Evolutionary conservation across 2,888 invertebrate genomes (phyloP), one percentile per base, ranked within the genome.

Genomic region (Tholera decimalis): DNA sequence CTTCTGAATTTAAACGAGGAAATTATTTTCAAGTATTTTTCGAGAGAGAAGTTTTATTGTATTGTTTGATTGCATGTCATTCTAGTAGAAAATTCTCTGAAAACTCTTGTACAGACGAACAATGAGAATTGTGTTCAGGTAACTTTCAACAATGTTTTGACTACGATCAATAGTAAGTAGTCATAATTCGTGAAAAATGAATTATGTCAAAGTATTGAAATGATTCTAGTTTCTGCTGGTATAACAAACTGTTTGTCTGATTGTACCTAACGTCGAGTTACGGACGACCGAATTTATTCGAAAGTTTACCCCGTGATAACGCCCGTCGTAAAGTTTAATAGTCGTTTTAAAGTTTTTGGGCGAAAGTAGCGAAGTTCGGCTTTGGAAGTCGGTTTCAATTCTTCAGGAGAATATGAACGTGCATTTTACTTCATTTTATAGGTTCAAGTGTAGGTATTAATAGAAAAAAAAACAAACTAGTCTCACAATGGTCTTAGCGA

Each of bases 21-120:
- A 89, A 95, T 95, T 95, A 95, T 95, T 94, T 93, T 94, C 90
- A 94, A 95, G 94, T 93, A 95, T 94, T 95, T 95, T 95, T 94
- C 90, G 91, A 89, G 84, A 91, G 90, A 93, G 92, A 94, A 94
- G 91, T 94, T 95, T 95, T 94, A 95, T 95, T 95, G 94, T 95
- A 95, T 94, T 95, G 93, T 95, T 95, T 95, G 95, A 95, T 95
- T 95, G 92, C 93, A 88, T 94, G 95, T 94, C 95, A 93, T 90
- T 89, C 91, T 93, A 93, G 94, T 93, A 93, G 93, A 95, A 89
- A 92, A 92, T 88, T 89, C 89, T 89, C 89, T 87, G 85, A 93
- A 93, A 94, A 83, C 79, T 79, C 86, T 89, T 90, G 92, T 86
- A 59, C 28, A 13, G 9, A 28, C 2, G 5, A 69, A 28, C 4